phyloP scores from a whole-genome alignment of 2,113 vertebrate genomes.

The Hassar affinis region DNA sequence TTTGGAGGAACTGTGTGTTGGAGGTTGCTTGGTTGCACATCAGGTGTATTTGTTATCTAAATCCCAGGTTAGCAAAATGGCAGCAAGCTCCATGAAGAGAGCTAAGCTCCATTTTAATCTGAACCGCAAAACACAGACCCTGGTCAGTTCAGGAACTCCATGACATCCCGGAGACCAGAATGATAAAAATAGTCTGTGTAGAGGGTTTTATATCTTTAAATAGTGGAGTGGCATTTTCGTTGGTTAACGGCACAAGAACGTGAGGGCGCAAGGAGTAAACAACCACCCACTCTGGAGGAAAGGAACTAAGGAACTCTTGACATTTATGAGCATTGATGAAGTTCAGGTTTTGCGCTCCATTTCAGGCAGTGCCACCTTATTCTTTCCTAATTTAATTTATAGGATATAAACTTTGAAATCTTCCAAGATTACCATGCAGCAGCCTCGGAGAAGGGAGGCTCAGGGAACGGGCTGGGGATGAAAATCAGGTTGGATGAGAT shows the following conservation, averaged over 20 bases:
- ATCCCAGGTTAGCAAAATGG: slow-evolving; percentile 68
- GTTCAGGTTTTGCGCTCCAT: neutral
- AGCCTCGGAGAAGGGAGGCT: neutral
- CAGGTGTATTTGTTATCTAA: slow-evolving; percentile 70
- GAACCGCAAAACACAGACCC: slow-evolving; percentile 13
- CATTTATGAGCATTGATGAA: slow-evolving; percentile 1
- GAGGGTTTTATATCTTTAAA: slow-evolving; percentile 4
- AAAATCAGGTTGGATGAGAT: neutral
- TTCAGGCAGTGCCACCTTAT: neutral
- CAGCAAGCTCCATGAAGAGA: slow-evolving; percentile 52
- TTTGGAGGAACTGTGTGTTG: no score
- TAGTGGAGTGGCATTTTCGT: neutral
- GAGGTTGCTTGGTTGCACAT: slow-evolving; percentile 72
- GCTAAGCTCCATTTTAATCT: slow-evolving; percentile 48
- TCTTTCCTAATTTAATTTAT: neutral
- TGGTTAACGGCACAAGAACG: neutral
- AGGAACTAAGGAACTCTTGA: neutral
- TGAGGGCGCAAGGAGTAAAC: slow-evolving; percentile 4
- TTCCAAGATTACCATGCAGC: neutral
- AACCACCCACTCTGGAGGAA: neutral
- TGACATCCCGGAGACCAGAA: slow-evolving; percentile 3
- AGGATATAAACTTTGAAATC: neutral
- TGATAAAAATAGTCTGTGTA: neutral
- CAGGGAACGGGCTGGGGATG: neutral
- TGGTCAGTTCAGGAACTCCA: neutral